These are phyloP conservation scores for Gymnoscopelus braueri DNA, from an alignment of 2,797 vertebrate species.

Conservation along the genomic window DNA sequence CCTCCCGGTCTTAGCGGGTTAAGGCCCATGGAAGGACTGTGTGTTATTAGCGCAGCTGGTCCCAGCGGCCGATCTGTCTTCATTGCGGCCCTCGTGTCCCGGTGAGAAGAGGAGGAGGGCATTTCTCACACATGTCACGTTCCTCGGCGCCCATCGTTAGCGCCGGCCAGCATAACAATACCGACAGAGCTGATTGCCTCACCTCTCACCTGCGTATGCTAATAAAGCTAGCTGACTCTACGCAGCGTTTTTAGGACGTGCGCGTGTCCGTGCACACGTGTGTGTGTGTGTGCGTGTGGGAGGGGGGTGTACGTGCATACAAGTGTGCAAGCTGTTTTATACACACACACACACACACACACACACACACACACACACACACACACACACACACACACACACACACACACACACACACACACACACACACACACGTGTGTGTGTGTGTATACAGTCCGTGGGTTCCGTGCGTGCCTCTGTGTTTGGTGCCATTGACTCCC, in stretches of 20 bases:
- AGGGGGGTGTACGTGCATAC: too few relatives aligned
- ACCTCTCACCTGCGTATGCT: constrained; percentile 81
- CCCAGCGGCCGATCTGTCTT: constrained; percentile 54
- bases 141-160: constrained; percentile 66
- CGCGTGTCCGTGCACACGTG: constrained; percentile 15
- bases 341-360: too few relatives aligned
- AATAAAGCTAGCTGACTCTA: constrained; percentile 57
- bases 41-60: constrained; percentile 25
- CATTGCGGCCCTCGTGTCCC: constrained; percentile 47
- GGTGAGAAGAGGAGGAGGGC: constrained; percentile 39
- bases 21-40: constrained; percentile 33
- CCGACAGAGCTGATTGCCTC: constrained; percentile 72
- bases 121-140: constrained; percentile 71
- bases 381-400: too few relatives aligned
- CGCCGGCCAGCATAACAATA: constrained; percentile 50
- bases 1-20: too few relatives aligned
- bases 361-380: too few relatives aligned
- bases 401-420: too few relatives aligned
- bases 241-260: not conserved
- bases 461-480: not conserved
- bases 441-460: constrained; percentile 4
- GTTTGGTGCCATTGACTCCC: constrained; percentile 42
- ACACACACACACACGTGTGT: not conserved
- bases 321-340: too few relatives aligned
- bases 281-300: constrained; percentile 9